Conservation (phyloP, 2,797 vertebrate genomes). For the Crenichthys baileyi region DNA sequence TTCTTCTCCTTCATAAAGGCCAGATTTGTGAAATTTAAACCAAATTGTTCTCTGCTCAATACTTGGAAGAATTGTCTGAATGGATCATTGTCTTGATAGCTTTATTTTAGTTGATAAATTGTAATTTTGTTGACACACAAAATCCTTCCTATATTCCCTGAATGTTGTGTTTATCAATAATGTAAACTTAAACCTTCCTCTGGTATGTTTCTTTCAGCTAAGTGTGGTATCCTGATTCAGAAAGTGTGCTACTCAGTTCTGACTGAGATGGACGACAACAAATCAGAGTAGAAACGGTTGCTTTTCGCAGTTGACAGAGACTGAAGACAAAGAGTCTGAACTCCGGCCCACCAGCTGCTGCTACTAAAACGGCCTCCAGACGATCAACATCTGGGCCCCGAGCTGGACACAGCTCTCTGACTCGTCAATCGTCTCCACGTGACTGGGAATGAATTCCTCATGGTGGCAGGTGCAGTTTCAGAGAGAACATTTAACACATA, state of each 20-base stretch:
- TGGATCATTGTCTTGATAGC: background rate
- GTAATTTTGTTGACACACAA: background rate
- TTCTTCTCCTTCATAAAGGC: background rate
- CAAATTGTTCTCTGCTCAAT: background rate
- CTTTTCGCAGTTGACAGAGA: background rate
- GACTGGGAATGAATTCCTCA: background rate
- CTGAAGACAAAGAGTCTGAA: slow-evolving; percentile 27
- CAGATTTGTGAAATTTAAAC: background rate
- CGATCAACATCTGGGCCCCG: slow-evolving; percentile 8
- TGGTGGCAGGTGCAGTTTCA: slow-evolving; percentile 12
- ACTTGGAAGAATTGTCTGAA: background rate
- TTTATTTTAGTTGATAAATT: background rate
- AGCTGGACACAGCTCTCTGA: slow-evolving; percentile 36
- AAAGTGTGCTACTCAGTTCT: slow-evolving; percentile 87
- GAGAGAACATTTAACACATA: slow-evolving; percentile 26
- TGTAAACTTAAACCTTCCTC: slow-evolving; percentile 5
- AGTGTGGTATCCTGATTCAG: slow-evolving; percentile 83
- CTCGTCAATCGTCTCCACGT: slow-evolving; percentile 18
- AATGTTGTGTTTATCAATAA: background rate
- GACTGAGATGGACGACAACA: slow-evolving; percentile 87
- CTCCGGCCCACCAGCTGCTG: background rate
- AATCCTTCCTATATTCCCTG: background rate
- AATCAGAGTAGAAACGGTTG: slow-evolving; percentile 60
- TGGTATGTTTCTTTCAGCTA: slow-evolving; percentile 72
- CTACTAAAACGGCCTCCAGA: background rate